These are phyloP conservation scores for Notolepis coatsorum DNA, from an alignment of 2,797 vertebrate genomes.

Conservation along the genomic window DNA sequence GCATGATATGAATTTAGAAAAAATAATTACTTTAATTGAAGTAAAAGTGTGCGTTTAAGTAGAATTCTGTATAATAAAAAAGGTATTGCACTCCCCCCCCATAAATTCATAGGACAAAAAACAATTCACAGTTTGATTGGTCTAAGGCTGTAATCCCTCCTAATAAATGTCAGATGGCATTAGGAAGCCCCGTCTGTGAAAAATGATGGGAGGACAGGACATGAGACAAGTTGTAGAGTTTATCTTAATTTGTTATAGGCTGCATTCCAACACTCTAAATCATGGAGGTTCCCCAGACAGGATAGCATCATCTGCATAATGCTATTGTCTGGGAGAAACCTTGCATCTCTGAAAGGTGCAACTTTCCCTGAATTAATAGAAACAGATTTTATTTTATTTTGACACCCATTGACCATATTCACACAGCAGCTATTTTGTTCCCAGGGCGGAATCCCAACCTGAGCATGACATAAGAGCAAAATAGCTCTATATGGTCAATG, in stretches of 20 bases:
- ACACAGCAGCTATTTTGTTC: too few relatives aligned
- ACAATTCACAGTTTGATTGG: slow-evolving; percentile 78
- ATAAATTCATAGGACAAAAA: slow-evolving; percentile 38
- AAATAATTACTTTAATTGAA: slow-evolving; percentile 43
- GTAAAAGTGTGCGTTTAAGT: slow-evolving; percentile 42
- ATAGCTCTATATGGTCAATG: too few relatives aligned
- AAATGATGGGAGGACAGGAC: too few relatives aligned
- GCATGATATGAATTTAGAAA: slow-evolving; percentile 10
- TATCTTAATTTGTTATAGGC: slow-evolving; percentile 21
- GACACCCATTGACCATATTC: too few relatives aligned
- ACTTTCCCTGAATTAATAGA: too few relatives aligned
- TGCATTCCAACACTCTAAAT: slow-evolving; percentile 22
- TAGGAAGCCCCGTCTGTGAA: slow-evolving; percentile 9
- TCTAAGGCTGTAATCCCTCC: slow-evolving; percentile 56
- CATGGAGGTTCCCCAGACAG: slow-evolving; percentile 8
- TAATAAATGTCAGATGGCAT: slow-evolving; percentile 41
- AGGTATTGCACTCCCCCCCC: slow-evolving; percentile 78
- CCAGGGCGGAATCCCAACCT: too few relatives aligned
- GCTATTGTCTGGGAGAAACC: slow-evolving; percentile 8
- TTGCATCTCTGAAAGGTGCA: too few relatives aligned
- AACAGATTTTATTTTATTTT: too few relatives aligned
- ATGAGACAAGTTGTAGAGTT: slow-evolving; percentile 51
- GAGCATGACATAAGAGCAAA: too few relatives aligned
- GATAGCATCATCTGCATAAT: too few relatives aligned
- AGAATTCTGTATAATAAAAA: slow-evolving; percentile 14